Evolutionary conservation across 2,113 vertebrate genomes (phyloP).

Genomic region (Ceyx cyanopectus): DNA sequence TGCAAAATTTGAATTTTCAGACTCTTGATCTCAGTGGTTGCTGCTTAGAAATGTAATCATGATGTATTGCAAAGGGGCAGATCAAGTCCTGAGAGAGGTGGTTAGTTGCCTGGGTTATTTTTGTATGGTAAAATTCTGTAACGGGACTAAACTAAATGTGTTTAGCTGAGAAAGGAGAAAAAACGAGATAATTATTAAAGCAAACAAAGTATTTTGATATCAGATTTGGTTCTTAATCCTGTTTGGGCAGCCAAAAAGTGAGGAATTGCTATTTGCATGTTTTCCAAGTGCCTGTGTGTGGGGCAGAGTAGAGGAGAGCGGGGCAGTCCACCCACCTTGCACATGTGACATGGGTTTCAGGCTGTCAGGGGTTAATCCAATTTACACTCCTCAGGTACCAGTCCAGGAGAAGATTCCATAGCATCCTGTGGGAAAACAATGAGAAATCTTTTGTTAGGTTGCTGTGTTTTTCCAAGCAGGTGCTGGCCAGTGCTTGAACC

Average conservation of each 20-base stretch:
- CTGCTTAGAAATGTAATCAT: background rate
- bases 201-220: background rate
- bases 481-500: background rate
- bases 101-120: background rate
- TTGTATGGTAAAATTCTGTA: background rate
- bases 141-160: background rate
- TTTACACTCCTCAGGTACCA: background rate
- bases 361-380: background rate
- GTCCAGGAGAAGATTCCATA: background rate
- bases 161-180: background rate
- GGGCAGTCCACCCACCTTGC: background rate
- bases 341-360: background rate
- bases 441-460: no score
- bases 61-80: background rate
- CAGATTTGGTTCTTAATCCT: background rate
- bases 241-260: background rate
- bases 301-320: fast-evolving
- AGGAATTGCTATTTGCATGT: background rate
- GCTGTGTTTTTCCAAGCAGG: background rate
- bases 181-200: background rate
- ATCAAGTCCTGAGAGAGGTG: background rate
- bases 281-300: background rate
- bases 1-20: background rate
- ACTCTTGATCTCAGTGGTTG: background rate
- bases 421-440: background rate